These are phyloP conservation scores for Macroglossus sobrinus DNA, from an alignment of 2,113 vertebrate species.

Conservation along the genomic window DNA sequence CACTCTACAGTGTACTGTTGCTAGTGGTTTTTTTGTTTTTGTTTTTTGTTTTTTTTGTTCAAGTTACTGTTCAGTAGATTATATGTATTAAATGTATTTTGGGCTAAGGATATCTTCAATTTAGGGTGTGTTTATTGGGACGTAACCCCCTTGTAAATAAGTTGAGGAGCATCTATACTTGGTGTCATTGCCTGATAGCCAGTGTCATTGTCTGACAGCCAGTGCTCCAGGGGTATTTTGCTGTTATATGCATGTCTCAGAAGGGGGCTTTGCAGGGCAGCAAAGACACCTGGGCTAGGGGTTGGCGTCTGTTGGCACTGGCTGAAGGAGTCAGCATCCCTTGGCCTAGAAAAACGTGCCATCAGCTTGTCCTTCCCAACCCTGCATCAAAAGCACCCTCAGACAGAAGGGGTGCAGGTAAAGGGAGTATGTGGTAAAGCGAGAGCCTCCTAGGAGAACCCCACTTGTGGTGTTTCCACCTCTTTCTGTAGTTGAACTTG, in stretches of 20 bases:
- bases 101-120: background rate
- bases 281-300: background rate
- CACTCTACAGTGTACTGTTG: background rate
- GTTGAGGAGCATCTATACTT: background rate
- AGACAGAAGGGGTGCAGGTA: background rate
- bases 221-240: background rate
- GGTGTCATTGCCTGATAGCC: accelerated
- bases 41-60: too few species aligned
- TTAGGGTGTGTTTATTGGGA: background rate
- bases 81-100: background rate
- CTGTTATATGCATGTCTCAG: background rate
- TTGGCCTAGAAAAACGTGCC: background rate
- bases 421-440: background rate
- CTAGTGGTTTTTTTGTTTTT: too few species aligned
- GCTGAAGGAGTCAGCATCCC: background rate
- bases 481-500: background rate
- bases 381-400: background rate
- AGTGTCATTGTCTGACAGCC: background rate
- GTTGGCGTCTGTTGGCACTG: background rate
- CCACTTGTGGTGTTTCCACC: background rate
- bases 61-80: background rate
- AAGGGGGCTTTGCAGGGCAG: background rate
- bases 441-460: background rate
- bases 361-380: background rate
- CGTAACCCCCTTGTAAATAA: too few species aligned